Percentiles rank a stretch among this genome's conserved stretches.
These are phyloP conservation scores for Sander lucioperca DNA, from an alignment of 2,113 vertebrate genomes.

Conservation along the genomic window DNA sequence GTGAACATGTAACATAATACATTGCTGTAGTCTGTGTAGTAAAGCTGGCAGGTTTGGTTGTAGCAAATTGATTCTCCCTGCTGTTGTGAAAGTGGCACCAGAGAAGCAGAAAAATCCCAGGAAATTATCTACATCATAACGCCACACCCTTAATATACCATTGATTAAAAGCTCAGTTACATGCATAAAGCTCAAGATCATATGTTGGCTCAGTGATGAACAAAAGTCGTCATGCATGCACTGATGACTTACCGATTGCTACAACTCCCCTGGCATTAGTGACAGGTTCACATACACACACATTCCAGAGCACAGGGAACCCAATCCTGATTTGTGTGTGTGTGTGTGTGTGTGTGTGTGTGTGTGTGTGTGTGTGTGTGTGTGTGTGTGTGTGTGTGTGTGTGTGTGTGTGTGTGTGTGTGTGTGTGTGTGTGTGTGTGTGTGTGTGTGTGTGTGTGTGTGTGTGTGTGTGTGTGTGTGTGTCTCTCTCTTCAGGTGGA, in stretches of 20 bases:
- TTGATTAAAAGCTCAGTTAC: slow-evolving; percentile 81
- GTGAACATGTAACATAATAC: slow-evolving; percentile 56
- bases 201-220: slow-evolving; percentile 68
- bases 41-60: slow-evolving; percentile 37
- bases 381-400: slow-evolving; percentile 47
- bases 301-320: slow-evolving; percentile 69
- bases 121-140: slow-evolving; percentile 59
- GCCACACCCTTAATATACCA: slow-evolving; percentile 61
- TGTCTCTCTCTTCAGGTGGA: slow-evolving; percentile 70
- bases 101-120: slow-evolving; percentile 34
- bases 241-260: slow-evolving; percentile 70
- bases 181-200: slow-evolving; percentile 60
- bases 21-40: slow-evolving; percentile 37
- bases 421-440: slow-evolving; percentile 52
- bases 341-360: slow-evolving; percentile 31
- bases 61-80: slow-evolving; percentile 67
- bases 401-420: slow-evolving; percentile 42
- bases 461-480: slow-evolving; percentile 52
- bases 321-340: slow-evolving; percentile 72
- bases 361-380: slow-evolving; percentile 51
- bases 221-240: slow-evolving; percentile 56
- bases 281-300: slow-evolving; percentile 64
- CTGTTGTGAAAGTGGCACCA: slow-evolving; percentile 48
- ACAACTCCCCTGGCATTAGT: slow-evolving; percentile 55
- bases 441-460: slow-evolving; percentile 52